Base-by-base conservation (phyloP, 2,113 vertebrate genomes). In the Spea multiplicata region DNA sequence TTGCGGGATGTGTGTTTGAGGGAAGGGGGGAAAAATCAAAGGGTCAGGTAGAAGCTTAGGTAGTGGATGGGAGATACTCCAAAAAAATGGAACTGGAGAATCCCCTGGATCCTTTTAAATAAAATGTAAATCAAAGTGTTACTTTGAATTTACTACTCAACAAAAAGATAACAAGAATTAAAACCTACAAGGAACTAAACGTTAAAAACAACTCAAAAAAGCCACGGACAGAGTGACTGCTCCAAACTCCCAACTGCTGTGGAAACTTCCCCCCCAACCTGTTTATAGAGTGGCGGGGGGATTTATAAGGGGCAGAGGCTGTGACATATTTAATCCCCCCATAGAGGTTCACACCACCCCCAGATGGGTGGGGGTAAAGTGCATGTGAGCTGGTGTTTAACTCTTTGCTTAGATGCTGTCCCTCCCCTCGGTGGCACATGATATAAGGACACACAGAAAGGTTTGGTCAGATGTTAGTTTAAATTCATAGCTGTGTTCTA, bases 1-100 rank as follows among this genome's bases (percentile, higher is more conserved):
- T 90, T 68, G 78, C 16, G 46, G 78, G 45, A 44, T 71, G 5
- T 68, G 88, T 81, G 81, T 30, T 30, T 72, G 85, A 84, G 81
- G 65, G 64, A 65, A 76, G 70, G 71, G 84, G 74, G 65, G 10
- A 12, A 64, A 62, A 69, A 53, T 72, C 53, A 53, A 57, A 50
- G 73, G 77, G 66, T 79, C 73, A 82, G 67, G 70, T 62, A 44
- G 48, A 59, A 12, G 68, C 72, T 78, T 80, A 73, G 73, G 83
- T 70, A 44, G 17, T 47, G 75, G 75, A 78, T 83, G 75, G 69
- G 80, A 84, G 71, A n/a, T 66, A 52, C 69, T 50, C 71, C 77
- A 74, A 74, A 30, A n/a, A 30, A 67, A 66, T 68, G 30, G 44
- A 14, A 65, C n/a, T 47, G 48, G 61, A 49, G n/a, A 4, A 16